Percentiles rank a stretch among this genome's conserved stretches.
Conservation (phyloP, 1,140 invertebrate genomes). For the Ruditapes philippinarum region DNA sequence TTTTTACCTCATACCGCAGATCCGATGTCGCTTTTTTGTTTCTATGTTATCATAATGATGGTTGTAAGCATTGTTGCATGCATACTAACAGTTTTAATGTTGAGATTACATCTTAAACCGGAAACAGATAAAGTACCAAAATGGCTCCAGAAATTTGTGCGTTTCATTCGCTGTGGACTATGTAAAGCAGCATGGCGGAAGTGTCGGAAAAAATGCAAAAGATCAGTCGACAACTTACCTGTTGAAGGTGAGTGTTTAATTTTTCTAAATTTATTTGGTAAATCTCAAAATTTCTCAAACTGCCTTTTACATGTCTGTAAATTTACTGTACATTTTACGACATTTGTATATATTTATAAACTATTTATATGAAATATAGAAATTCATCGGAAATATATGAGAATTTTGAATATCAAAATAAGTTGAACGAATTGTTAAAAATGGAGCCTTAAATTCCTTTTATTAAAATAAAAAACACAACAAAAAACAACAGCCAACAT, state of each 20-base stretch:
- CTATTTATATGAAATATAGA: no score
- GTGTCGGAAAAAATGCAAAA: background rate
- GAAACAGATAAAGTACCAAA: conserved; percentile 19
- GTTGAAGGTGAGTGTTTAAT: background rate
- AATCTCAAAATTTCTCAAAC: no score
- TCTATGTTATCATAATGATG: conserved; percentile 52
- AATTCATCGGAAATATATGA: no score
- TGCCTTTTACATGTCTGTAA: no score
- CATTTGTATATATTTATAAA: no score
- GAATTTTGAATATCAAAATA: no score
- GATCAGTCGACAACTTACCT: background rate
- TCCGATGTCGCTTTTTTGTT: conserved; percentile 47
- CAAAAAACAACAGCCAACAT: no score
- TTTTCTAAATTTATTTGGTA: no score
- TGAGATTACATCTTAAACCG: conserved; percentile 30
- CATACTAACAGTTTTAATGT: conserved; percentile 44
- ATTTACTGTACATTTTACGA: no score
- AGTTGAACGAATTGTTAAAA: no score
- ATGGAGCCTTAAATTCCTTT: no score
- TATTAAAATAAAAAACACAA: no score
- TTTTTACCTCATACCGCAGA: conserved; percentile 30
- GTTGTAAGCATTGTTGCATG: background rate
- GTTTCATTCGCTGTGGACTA: background rate
- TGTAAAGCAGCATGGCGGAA: background rate
- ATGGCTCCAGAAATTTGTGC: conserved; percentile 19